These are phyloP conservation scores for Tetraneura akinire DNA, from an alignment of 1,140 invertebrate species.

Conservation along the genomic window DNA sequence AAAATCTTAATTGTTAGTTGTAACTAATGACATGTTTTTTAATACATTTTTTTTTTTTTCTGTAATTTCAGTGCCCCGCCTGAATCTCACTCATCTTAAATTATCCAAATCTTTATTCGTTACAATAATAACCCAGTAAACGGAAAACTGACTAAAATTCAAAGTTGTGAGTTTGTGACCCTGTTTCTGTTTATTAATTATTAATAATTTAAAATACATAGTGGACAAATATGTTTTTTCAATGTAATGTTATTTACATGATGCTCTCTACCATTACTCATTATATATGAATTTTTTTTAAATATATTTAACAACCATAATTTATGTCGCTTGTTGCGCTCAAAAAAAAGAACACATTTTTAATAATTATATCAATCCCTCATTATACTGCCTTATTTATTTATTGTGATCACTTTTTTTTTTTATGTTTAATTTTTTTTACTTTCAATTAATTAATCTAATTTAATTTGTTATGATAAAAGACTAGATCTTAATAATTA, in stretches of 20 bases:
- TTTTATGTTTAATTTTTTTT: conserved; percentile 23
- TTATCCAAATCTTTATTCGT: neutral
- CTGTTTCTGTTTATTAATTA: conserved; percentile 35
- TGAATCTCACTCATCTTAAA: conserved; percentile 47
- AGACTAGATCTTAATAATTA: conserved; percentile 32
- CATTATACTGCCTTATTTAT: conserved; percentile 45
- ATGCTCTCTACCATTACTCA: conserved; percentile 32
- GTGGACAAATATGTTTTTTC: neutral
- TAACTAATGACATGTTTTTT: neutral
- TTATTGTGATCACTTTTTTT: conserved; percentile 50
- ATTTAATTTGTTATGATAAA: conserved; percentile 30
- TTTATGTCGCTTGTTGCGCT: conserved; percentile 14
- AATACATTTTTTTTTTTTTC: too few relatives aligned
- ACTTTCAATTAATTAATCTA: conserved; percentile 28
- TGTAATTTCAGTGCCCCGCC: conserved; percentile 40
- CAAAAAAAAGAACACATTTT: conserved; percentile 9
- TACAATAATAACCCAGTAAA: conserved; percentile 16
- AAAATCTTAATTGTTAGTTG: too few relatives aligned
- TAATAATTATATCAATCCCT: conserved; percentile 42
- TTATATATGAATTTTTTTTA: too few relatives aligned
- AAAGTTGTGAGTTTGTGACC: conserved; percentile 44
- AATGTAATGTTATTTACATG: neutral
- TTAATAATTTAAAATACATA: neutral
- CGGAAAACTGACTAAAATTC: conserved; percentile 21
- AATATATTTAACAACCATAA: neutral